Evolutionary conservation across 2,888 invertebrate genomes (phyloP), one percentile per base, ranked within the genome.

Genomic region (Nematopogon swammerdamellus): DNA sequence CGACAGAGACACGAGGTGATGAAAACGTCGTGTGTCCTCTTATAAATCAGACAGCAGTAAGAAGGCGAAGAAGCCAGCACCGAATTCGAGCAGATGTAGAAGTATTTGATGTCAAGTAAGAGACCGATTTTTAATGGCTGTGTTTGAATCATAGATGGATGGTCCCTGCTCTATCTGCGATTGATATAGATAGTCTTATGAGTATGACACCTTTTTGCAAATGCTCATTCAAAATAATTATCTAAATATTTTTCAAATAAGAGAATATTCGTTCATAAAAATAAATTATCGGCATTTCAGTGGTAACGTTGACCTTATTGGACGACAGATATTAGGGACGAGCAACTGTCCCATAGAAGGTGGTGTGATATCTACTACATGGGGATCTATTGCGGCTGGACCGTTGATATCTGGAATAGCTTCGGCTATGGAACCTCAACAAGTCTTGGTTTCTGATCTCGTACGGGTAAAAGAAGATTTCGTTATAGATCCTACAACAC

Each of bases 321-420:
- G 54, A 1, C 53, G 54, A 6, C 55, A 55, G 49, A 54, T 57
- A 42, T 49, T 54, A 29, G 55, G 56, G 6, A 50, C 57, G 1
- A 85, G 85, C 56, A 72, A 72, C 51, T 87, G 87, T 61, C 86
- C 86, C 0, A 72, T 84, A 1, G 85, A 86, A 63, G 80, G 80
- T 55, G 87, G 87, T n/a, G 82, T 84, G 1, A 66, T 86, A 5
- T 72, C 80, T 53, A 85, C 85, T 0, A 68, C 70, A 50, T 87
- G 85, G 82, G 87, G 87, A 29, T 68, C 82, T 0, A 69, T 87
- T 1, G 70, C 83, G 45, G 81, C 75, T 19, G 87, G 87, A 11
- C 65, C 81, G 10, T 62, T 88, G 1, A 63, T 88, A 10, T 76
- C 84, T 36, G 88, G 85, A 25, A 82, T 88, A 49, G 85, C 87